A percentile compares a stretch with the other conserved stretches of the same genome.
phyloP scores from a whole-genome alignment of 2,797 vertebrate genomes.

The Anabas testudineus region DNA sequence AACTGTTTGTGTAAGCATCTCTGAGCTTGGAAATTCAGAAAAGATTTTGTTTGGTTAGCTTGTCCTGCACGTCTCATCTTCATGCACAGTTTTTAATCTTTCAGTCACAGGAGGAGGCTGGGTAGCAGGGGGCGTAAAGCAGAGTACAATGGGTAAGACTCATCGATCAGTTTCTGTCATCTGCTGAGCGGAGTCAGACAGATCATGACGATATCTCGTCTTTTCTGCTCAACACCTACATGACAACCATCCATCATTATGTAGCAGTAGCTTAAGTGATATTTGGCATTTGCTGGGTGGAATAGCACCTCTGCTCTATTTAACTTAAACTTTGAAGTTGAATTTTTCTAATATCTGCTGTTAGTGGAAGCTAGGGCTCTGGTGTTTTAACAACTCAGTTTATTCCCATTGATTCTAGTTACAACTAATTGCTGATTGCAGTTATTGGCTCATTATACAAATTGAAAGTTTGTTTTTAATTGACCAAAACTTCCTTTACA shows the following conservation, averaged over 20 bases:
- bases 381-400: too few relatives aligned
- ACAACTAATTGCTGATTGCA: too few relatives aligned
- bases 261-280: background rate
- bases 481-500: too few relatives aligned
- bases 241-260: background rate
- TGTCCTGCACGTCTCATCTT: constrained; percentile 31
- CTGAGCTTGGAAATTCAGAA: constrained; percentile 30
- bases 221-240: background rate
- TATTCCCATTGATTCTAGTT: too few relatives aligned
- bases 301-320: background rate
- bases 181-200: constrained; percentile 30
- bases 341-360: background rate
- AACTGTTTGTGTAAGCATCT: constrained; percentile 50
- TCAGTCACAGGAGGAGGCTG: constrained; percentile 5
- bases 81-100: constrained; percentile 21
- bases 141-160: background rate
- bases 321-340: background rate
- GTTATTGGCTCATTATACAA: too few relatives aligned
- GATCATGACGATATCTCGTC: constrained; percentile 6
- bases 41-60: constrained; percentile 44
- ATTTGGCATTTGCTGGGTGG: background rate
- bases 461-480: too few relatives aligned
- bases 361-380: background rate
- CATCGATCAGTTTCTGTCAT: constrained; percentile 43
- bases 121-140: background rate